A percentile compares a stretch with the other conserved stretches of the same genome.
Conservation (phyloP, 2,797 vertebrate species). For the Sternarchorhynchus goeldii region DNA sequence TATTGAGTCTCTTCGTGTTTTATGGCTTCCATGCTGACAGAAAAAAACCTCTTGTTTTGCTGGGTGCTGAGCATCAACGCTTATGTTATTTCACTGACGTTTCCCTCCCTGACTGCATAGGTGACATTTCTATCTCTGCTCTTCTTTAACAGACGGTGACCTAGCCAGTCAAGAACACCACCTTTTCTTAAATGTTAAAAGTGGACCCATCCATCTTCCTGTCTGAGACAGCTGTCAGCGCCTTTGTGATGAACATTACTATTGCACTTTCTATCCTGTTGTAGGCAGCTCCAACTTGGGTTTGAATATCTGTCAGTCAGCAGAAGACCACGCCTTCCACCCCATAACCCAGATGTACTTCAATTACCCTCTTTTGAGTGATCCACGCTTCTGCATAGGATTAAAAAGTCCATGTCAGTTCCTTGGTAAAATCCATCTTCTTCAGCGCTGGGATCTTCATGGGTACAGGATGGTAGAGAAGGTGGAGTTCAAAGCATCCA, state of each 20-base stretch:
- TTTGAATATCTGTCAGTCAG: constrained; percentile 34
- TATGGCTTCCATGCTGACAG: constrained; percentile 43
- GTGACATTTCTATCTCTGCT: constrained; percentile 63
- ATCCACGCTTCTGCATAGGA: constrained; percentile 38
- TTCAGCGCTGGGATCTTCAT: neutral
- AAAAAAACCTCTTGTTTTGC: constrained; percentile 51
- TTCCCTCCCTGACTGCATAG: constrained; percentile 56
- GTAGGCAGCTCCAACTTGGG: neutral
- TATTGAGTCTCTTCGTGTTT: constrained; percentile 48
- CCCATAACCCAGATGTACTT: constrained; percentile 24
- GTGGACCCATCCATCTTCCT: constrained; percentile 54
- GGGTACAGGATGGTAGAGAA: constrained; percentile 22
- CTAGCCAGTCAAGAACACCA: constrained; percentile 28
- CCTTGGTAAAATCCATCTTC: constrained; percentile 45
- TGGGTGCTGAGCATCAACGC: constrained; percentile 49
- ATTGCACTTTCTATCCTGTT: constrained; percentile 23
- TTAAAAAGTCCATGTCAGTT: constrained; percentile 39
- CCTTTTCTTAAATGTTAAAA: constrained; percentile 60
- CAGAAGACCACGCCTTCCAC: constrained; percentile 9
- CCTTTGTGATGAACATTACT: constrained; percentile 19
- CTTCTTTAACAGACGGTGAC: constrained; percentile 49
- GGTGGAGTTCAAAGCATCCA: constrained; percentile 46
- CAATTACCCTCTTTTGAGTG: constrained; percentile 39
- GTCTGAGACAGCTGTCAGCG: constrained; percentile 48
- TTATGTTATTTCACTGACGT: constrained; percentile 52